Evolutionary conservation across 2,888 invertebrate genomes (phyloP).

Genomic region (Epinotia ramella): DNA sequence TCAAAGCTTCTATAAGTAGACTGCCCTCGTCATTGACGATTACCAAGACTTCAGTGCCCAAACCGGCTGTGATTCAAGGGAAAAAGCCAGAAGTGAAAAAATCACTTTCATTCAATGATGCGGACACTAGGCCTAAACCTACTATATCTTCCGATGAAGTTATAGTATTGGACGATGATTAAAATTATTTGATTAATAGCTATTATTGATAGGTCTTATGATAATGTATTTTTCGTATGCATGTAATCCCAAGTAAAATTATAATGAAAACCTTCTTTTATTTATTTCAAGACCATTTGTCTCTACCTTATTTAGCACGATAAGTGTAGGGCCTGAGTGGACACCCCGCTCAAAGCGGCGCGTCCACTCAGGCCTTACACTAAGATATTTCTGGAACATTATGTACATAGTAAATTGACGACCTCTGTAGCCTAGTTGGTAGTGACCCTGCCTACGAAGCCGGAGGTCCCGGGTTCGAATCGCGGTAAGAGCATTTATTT

Average conservation of each 20-base stretch:
- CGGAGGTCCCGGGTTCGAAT: too few species aligned
- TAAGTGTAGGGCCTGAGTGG: neutral
- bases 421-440: too few species aligned
- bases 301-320: neutral
- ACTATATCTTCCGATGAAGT: conserved; percentile 71
- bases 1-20: conserved; percentile 74
- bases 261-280: neutral
- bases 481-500: too few species aligned
- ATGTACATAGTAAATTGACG: neutral
- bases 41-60: conserved; percentile 73
- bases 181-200: conserved; percentile 40
- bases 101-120: conserved; percentile 62
- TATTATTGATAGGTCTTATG: conserved; percentile 5
- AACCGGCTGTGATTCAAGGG: conserved; percentile 52
- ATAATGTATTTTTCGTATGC: conserved; percentile 27
- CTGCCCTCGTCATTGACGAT: conserved; percentile 83
- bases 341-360: too few species aligned
- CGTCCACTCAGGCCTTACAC: neutral
- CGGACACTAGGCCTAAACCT: conserved; percentile 64
- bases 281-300: neutral
- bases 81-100: conserved; percentile 73
- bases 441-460: too few species aligned
- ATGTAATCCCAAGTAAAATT: conserved; percentile 10
- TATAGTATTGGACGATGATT: conserved; percentile 80
- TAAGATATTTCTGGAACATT: neutral